Percentiles rank a stretch among this genome's conserved stretches.
Conservation (phyloP, 2,888 invertebrate species). For the Scaptomyza caliginosa region DNA sequence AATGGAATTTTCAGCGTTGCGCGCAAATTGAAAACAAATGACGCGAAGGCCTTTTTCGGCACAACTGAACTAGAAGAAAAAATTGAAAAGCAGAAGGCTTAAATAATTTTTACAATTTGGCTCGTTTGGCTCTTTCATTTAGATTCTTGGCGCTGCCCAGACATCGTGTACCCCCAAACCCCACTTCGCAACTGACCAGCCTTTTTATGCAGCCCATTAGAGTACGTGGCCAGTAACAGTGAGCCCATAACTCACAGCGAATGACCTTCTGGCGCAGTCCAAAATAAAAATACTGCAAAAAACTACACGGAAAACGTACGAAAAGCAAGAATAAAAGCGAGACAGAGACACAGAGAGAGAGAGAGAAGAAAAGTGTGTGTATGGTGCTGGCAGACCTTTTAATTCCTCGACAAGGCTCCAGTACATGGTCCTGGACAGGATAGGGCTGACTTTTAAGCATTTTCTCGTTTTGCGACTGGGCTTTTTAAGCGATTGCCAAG, state of each 20-base stretch:
- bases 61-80: not conserved
- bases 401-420: slow-evolving; percentile 71
- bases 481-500: slow-evolving; percentile 77
- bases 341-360: slow-evolving; percentile 4
- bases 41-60: slow-evolving; percentile 54
- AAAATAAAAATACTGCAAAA: slow-evolving; percentile 10
- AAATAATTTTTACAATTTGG: slow-evolving; percentile 57
- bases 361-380: slow-evolving; percentile 19
- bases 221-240: slow-evolving; percentile 59
- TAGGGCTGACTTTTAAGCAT: slow-evolving; percentile 56
- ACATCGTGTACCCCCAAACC: not conserved
- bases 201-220: slow-evolving; percentile 66
- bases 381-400: slow-evolving; percentile 63
- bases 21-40: slow-evolving; percentile 80
- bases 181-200: slow-evolving; percentile 1
- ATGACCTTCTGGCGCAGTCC: slow-evolving; percentile 62
- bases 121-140: slow-evolving; percentile 64
- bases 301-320: not conserved
- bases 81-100: slow-evolving; percentile 1
- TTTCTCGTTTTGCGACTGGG: slow-evolving; percentile 55
- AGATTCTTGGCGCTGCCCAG: slow-evolving; percentile 47
- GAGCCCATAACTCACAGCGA: slow-evolving; percentile 70
- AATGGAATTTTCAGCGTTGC: slow-evolving; percentile 59
- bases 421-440: slow-evolving; percentile 27
- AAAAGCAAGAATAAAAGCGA: too few relatives aligned